These are phyloP conservation scores for Notolepis coatsorum DNA, from an alignment of 2,797 vertebrate genomes.

Conservation along the genomic window DNA sequence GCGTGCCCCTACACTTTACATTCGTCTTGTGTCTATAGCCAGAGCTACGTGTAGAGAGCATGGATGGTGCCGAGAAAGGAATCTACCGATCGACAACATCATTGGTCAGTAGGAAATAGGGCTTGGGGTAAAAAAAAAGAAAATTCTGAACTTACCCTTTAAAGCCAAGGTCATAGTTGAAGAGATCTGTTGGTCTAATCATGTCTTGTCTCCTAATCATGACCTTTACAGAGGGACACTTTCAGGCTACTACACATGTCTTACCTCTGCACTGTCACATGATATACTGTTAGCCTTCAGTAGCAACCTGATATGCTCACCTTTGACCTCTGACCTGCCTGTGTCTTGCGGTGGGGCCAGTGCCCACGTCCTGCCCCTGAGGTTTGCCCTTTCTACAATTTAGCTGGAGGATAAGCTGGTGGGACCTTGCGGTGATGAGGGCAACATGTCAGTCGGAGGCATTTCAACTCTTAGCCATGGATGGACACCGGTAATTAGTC, in stretches of 20 bases:
- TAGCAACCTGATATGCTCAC: slow-evolving; percentile 79
- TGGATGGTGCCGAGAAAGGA: no score
- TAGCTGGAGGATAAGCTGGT: slow-evolving; percentile 70
- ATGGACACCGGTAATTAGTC: slow-evolving; percentile 58
- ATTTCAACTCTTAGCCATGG: slow-evolving; percentile 70
- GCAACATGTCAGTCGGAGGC: slow-evolving; percentile 77
- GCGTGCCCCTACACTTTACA: no score
- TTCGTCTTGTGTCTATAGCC: no score
- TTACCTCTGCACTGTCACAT: slow-evolving; percentile 85
- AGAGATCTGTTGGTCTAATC: slow-evolving; percentile 57
- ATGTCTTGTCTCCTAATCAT: slow-evolving; percentile 68
- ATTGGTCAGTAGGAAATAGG: no score
- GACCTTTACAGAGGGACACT: slow-evolving; percentile 88
- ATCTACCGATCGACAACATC: no score
- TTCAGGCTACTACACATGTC: slow-evolving; percentile 76
- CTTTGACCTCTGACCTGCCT: slow-evolving; percentile 82
- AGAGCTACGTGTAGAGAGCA: no score
- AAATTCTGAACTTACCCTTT: no score
- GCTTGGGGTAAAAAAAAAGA: no score
- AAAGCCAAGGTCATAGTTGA: slow-evolving; percentile 41
- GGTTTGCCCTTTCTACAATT: slow-evolving; percentile 85
- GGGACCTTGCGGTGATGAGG: slow-evolving; percentile 74
- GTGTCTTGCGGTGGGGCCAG: slow-evolving; percentile 84
- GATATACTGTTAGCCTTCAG: slow-evolving; percentile 85
- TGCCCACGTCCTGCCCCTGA: slow-evolving; percentile 83